These are phyloP conservation scores for Ceyx melanurus DNA, from an alignment of 2,113 vertebrate genomes.

Conservation along the genomic window DNA sequence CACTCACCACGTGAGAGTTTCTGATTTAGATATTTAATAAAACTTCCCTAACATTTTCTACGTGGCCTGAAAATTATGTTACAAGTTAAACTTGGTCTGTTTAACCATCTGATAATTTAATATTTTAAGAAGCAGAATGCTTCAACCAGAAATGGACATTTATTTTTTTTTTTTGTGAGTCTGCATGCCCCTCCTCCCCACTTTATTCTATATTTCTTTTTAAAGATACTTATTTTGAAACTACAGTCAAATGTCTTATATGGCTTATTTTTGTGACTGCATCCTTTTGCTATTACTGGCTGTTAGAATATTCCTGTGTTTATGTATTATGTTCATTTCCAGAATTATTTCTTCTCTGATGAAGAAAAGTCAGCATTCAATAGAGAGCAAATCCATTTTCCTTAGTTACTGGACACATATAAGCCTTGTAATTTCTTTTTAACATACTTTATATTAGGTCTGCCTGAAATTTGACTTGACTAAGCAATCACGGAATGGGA, in stretches of 20 bases:
- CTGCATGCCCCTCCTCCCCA: too few species aligned
- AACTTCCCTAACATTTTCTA: background rate
- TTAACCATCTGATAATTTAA: background rate
- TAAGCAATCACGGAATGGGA: background rate
- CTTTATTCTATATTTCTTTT: background rate
- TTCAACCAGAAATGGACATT: background rate
- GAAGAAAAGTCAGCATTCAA: background rate
- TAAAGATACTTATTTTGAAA: background rate
- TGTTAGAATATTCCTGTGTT: background rate
- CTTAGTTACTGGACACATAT: background rate
- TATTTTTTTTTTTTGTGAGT: too few species aligned
- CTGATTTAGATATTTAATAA: background rate
- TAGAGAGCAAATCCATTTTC: background rate
- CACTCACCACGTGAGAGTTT: background rate
- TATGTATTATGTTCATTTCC: background rate
- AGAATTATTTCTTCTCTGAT: background rate
- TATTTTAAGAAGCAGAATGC: background rate
- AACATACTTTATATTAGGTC: background rate
- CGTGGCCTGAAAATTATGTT: background rate
- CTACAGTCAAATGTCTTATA: fast-evolving
- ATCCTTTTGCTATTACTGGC: background rate
- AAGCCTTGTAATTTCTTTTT: background rate
- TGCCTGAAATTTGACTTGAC: background rate
- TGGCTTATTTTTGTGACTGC: background rate
- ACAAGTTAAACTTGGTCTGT: background rate